These are phyloP conservation scores for Wiebesia pumilae DNA, from an alignment of 1,140 invertebrate genomes.

Conservation along the genomic window DNA sequence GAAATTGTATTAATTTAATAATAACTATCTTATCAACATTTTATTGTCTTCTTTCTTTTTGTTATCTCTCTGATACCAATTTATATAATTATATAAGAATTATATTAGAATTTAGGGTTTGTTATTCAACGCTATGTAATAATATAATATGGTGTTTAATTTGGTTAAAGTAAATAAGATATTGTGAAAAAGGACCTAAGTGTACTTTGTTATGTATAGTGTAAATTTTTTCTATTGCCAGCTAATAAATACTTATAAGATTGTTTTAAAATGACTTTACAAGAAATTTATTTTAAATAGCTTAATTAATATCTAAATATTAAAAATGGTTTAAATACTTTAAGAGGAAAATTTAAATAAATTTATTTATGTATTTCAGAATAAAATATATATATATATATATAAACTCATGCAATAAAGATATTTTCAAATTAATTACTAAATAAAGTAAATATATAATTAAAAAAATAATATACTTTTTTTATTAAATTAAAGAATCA, in stretches of 20 bases:
- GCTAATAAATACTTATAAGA: slow-evolving; percentile 55
- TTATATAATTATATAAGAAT: slow-evolving; percentile 2
- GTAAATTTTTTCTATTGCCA: slow-evolving; percentile 47
- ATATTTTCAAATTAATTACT: no score
- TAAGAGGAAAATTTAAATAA: background rate
- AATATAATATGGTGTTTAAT: slow-evolving; percentile 11
- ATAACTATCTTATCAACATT: slow-evolving; percentile 26
- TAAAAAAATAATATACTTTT: no score
- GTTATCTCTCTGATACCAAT: background rate
- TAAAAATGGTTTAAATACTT: background rate
- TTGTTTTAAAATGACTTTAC: slow-evolving; percentile 47
- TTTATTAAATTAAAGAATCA: no score
- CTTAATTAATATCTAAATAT: background rate
- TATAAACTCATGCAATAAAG: no score
- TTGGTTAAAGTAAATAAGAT: slow-evolving; percentile 13
- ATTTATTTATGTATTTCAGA: background rate
- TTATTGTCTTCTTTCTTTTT: slow-evolving; percentile 14
- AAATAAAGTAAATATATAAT: no score
- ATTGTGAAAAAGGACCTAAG: slow-evolving; percentile 36
- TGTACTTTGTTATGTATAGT: slow-evolving; percentile 56
- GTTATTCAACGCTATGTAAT: slow-evolving; percentile 17
- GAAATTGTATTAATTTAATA: slow-evolving; percentile 57
- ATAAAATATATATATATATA: no score
- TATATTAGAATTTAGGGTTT: slow-evolving; percentile 12
- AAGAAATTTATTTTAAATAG: background rate